A percentile compares a stretch with the other conserved stretches of the same genome.
phyloP scores from a whole-genome alignment of 2,113 vertebrate species.

The Indri indri region DNA sequence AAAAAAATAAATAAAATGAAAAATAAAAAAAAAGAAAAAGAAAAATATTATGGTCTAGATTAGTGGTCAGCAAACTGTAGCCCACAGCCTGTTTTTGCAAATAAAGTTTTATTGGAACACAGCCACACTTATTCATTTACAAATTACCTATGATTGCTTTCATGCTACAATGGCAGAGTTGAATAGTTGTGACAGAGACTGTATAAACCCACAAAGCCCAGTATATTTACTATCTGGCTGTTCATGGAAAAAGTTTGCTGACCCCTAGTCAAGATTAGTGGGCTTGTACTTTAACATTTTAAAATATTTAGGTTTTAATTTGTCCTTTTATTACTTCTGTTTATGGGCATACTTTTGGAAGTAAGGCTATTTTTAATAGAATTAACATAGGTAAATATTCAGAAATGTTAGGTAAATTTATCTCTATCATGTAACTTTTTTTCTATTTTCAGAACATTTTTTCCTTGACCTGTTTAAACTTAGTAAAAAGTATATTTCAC shows the following conservation, averaged over 20 bases:
- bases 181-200: neutral
- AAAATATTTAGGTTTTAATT: constrained; percentile 26
- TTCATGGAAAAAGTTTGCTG: neutral
- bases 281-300: neutral
- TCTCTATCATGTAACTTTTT: neutral
- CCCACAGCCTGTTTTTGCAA: neutral
- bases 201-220: neutral
- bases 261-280: neutral
- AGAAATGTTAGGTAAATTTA: constrained; percentile 13
- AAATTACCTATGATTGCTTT: neutral
- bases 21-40: no score
- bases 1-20: no score
- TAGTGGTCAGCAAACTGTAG: neutral
- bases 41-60: neutral
- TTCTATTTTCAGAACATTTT: constrained; percentile 33
- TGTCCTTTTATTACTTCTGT: neutral
- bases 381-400: neutral
- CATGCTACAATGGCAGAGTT: neutral
- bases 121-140: neutral
- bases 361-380: neutral
- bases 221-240: neutral
- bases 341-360: constrained; percentile 25
- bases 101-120: neutral
- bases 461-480: constrained; percentile 20
- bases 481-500: constrained; percentile 11